Base-by-base conservation (phyloP, 2,113 vertebrate genomes). In the Festucalex cinctus region DNA sequence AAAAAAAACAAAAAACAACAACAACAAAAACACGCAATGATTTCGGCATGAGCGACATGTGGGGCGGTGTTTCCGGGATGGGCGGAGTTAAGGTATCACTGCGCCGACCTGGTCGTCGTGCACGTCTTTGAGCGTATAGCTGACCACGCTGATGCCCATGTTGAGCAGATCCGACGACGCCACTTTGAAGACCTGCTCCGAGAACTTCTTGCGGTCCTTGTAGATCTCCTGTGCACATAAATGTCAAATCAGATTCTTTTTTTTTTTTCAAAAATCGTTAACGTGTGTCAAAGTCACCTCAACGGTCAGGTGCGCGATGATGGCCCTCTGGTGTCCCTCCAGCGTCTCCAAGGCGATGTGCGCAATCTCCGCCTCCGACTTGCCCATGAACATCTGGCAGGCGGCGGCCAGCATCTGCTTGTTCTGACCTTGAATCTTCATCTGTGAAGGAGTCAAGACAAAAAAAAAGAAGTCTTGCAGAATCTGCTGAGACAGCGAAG, bases 311-410 rank as follows among this genome's bases (percentile, higher is more conserved):
- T 98, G 96, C 17, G 96, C 96, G 76, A 98, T 98, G 85, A 98
- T 98, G 74, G 96, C 95, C 12, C 96, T 93, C 86, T 98, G 96
- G 76, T 98, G 96, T 16, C 96, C 96, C 78, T 98, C 96, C 68
- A 98, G 84, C 0, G 96, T 98, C 84, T 98, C 96, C 32, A 98
- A 86, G 0, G 96, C 94, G 20, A 98, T 98, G 0, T 95, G 89
- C 53, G 93, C 77, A 4, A 98, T 93, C 88, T 96, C 95, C 0
- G 39, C 26, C 84, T 98, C 95, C 0, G 93, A 90, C 66, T 98
- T 98, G 4, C 96, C 96, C 90, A 98, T 93, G 80, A 98, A 98
- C 96, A 98, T 98, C 85, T 98, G 96, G 66, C 95, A 98, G 64
- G 96, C 96, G 0, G 95, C 93, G 0, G 95, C 94, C 79, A 98